These are phyloP conservation scores for Hypomecis atomaria DNA, from an alignment of 2,888 invertebrate genomes.

Conservation along the genomic window DNA sequence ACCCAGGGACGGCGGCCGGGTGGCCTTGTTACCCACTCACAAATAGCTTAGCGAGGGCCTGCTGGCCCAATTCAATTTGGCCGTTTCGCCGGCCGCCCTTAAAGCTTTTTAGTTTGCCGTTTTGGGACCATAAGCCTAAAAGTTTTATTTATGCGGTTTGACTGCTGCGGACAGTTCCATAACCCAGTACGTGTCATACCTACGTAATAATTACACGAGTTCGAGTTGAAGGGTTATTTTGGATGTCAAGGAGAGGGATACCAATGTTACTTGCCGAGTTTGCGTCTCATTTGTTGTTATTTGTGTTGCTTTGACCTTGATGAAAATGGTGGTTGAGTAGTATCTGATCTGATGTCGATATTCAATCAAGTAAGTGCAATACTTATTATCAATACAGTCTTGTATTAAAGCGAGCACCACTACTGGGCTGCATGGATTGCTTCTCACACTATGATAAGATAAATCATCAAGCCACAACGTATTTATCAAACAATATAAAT, in stretches of 20 bases:
- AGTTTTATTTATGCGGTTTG: conserved; percentile 57
- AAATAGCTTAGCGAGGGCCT: conserved; percentile 77
- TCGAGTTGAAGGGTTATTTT: conserved; percentile 21
- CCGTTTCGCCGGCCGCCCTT: conserved; percentile 52
- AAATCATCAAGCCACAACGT: too few species aligned
- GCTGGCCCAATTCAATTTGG: conserved; percentile 74
- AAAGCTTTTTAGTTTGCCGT: conserved; percentile 71
- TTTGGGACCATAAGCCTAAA: conserved; percentile 62
- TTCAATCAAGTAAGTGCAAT: too few species aligned
- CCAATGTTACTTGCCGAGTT: background rate
- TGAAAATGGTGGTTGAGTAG: background rate
- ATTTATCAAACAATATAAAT: too few species aligned
- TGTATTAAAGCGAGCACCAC: too few species aligned
- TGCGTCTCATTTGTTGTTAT: background rate
- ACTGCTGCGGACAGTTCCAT: conserved; percentile 37
- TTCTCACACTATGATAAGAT: too few species aligned
- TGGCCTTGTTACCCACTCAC: conserved; percentile 72
- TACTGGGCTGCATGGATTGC: too few species aligned
- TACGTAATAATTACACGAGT: conserved; percentile 19
- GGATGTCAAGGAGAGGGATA: conserved; percentile 6
- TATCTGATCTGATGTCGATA: too few species aligned
- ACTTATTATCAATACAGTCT: too few species aligned
- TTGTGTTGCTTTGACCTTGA: background rate
- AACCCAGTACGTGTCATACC: conserved; percentile 14
- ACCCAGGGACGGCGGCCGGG: conserved; percentile 54